Base-by-base conservation (phyloP, 2,888 invertebrate species). In the Pterobdella sp. region DNA sequence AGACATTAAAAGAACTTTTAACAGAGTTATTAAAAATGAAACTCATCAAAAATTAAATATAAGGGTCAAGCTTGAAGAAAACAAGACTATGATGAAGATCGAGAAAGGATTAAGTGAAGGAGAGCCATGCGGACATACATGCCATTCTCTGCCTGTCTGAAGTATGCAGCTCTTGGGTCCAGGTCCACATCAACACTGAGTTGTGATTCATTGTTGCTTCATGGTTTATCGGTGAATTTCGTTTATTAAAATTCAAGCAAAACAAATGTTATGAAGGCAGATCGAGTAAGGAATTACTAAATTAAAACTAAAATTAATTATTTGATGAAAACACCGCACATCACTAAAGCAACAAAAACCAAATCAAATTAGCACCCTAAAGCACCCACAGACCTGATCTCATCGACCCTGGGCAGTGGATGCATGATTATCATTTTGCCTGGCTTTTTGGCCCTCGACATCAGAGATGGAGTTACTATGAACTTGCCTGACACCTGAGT, bases 71-170 rank as follows among this genome's bases (percentile, higher is more conserved):
- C n/a, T n/a, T n/a, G n/a, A n/a, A n/a, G n/a, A n/a, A n/a, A n/a
- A n/a, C n/a, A n/a, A n/a, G n/a, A n/a, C n/a, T n/a, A n/a, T n/a
- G n/a, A n/a, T n/a, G n/a, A n/a, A n/a, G n/a, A n/a, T n/a, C n/a
- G 4, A 56, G 60, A 56, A 7, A 83, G 77, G 22, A 82, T 80
- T n/a, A 80, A 75, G 0, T 94, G 90, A 29, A 99, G 86, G 1
- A 99, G 86, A 0, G 98, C 96, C 98, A 99, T 99, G 71, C 98
- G 88, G 29, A 98, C 93, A 81, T 93, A 98, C 90, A 98, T 92
- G 76, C 98, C 98, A 81, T 93, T 92, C 83, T 96, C 94, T 0
- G 94, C 95, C 85, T 98, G 98, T 31, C 97, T 87, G 87, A 99
- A 98, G 85, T 98, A 98, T 0, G 96, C 97, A 0, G 98, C 97